Base-by-base conservation (phyloP, 2,113 vertebrate species). In the Lophotis ruficrista region DNA sequence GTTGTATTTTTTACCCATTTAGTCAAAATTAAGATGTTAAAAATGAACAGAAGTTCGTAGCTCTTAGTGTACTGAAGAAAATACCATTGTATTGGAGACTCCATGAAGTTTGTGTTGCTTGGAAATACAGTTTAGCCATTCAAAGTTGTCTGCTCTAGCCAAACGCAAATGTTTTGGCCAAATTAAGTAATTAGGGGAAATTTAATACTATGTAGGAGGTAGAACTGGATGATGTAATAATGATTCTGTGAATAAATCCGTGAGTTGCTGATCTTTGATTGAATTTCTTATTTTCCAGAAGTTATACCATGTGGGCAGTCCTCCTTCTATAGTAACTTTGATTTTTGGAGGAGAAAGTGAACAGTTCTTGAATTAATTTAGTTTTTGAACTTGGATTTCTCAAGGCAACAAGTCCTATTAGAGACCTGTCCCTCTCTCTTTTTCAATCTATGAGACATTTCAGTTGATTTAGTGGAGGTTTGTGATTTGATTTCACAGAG, bases 191-290 rank as follows among this genome's bases (percentile, higher is more conserved):
- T 43, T 51, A 16, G 10, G 19, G 38, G 18, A 33, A 56, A 89
- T 53, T 38, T 45, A 56, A 2, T 68, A 31, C 69, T 1, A 8
- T 27, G 0, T 0, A 64, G 48, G 14, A 68, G 30, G 23, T 12
- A 35, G 64, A 89, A 30, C 5, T 24, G 50, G 35, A 5, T 51
- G 54, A 43, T 77, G 17, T 15, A 45, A 22, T 35, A 51, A 8
- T 24, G 43, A 12, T 37, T 70, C 47, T 73, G n/a, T 30, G 35
- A 83, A 28, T 43, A 2, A 38, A n/a, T 33, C 38, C 27, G 28
- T 19, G 60, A 79, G 53, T 28, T 60, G 50, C 38, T 75, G 78
- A 33, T 65, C 24, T n/a, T 25, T 23, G 14, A 4, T 9, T 16
- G 12, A 50, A 20, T 47, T 43, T 41, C 28, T 28, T 82, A 43